Conservation (phyloP, 2,113 vertebrate genomes). For the Plectropomus leopardus region DNA sequence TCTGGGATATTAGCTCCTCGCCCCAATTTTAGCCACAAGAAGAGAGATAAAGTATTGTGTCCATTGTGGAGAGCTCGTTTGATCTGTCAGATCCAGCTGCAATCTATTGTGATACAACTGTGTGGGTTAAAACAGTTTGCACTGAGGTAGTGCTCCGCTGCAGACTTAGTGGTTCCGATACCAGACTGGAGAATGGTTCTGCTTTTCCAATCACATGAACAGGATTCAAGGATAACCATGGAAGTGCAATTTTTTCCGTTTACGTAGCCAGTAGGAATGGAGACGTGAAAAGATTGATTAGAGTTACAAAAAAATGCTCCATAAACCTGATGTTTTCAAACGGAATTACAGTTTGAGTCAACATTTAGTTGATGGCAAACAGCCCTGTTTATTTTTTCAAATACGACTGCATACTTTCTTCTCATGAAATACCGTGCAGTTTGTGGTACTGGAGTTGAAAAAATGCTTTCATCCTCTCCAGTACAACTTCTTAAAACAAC, state of each 20-base stretch:
- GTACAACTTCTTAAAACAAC: constrained; percentile 32
- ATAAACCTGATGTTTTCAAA: constrained; percentile 34
- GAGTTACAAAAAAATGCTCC: constrained; percentile 48
- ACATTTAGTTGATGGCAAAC: constrained; percentile 30
- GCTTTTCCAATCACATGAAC: constrained; percentile 67
- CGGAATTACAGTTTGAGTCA: constrained; percentile 31
- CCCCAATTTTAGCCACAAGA: constrained; percentile 53
- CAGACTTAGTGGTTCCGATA: constrained; percentile 46
- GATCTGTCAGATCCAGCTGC: constrained; percentile 60
- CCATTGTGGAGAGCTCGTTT: constrained; percentile 42
- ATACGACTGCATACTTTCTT: constrained; percentile 37
- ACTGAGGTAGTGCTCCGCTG: constrained; percentile 51
- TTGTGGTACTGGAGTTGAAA: constrained; percentile 25
- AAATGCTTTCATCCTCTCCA: neutral
- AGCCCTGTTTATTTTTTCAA: constrained; percentile 47
- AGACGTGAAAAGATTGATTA: constrained; percentile 57
- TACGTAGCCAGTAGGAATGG: constrained; percentile 50
- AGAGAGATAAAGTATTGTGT: constrained; percentile 56
- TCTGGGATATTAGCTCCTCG: constrained; percentile 39
- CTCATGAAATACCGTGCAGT: constrained; percentile 31
- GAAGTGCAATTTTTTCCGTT: constrained; percentile 58
- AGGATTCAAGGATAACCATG: constrained; percentile 53
- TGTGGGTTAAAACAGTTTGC: constrained; percentile 45
- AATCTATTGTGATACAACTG: constrained; percentile 52
- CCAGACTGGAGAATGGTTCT: constrained; percentile 51